Conservation (phyloP, 2,888 invertebrate genomes). For the Protodeltote pygarga region DNA sequence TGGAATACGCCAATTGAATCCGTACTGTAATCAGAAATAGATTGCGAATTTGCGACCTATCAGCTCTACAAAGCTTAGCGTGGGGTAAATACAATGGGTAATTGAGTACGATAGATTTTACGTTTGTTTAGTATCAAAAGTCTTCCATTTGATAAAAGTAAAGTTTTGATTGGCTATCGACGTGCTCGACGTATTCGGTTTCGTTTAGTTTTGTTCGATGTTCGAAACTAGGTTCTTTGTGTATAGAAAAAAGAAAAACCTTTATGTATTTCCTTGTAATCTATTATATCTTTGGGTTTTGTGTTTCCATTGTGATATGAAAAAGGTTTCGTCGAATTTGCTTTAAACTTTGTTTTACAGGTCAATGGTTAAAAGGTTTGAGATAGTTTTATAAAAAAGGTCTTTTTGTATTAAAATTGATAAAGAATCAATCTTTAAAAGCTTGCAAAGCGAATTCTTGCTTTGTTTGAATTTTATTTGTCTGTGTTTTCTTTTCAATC, state of each 20-base stretch:
- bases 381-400: too few species aligned
- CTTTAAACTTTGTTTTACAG: too few species aligned
- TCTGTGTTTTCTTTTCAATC: too few species aligned
- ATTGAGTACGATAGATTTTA: conserved; percentile 41
- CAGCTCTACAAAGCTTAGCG: conserved; percentile 47
- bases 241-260: neutral
- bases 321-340: too few species aligned
- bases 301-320: too few species aligned
- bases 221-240: neutral
- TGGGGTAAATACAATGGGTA: conserved; percentile 58
- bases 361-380: too few species aligned
- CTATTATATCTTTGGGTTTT: neutral
- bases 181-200: conserved; percentile 1
- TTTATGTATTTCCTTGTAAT: neutral
- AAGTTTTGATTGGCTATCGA: conserved; percentile 24
- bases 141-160: conserved; percentile 22
- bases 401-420: too few species aligned
- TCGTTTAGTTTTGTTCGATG: neutral
- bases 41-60: conserved; percentile 39
- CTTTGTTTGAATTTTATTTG: too few species aligned
- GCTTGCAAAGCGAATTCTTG: too few species aligned
- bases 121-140: conserved; percentile 43
- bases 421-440: too few species aligned
- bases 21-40: conserved; percentile 47
- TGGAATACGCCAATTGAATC: conserved; percentile 41